phyloP scores from a whole-genome alignment of 2,888 invertebrate genomes.

The Notodonta ziczac region DNA sequence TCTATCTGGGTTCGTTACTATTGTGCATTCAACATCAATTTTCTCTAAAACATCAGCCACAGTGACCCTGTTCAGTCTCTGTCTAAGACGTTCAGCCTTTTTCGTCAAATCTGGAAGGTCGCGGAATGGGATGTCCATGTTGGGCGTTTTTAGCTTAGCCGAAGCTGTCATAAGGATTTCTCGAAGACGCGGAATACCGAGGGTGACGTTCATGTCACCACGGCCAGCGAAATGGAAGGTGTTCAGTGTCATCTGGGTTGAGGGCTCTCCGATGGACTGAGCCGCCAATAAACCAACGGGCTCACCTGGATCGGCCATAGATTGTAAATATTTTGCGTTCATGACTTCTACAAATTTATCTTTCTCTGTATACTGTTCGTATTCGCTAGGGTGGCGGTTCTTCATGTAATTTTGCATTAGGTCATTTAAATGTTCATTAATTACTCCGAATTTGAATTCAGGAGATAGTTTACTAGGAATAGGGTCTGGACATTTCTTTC shows the following conservation, averaged over 20 bases:
- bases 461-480: conserved; percentile 88
- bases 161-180: conserved; percentile 99
- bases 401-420: conserved; percentile 86
- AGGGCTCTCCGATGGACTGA: conserved; percentile 99
- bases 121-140: conserved; percentile 96
- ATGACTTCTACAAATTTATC: conserved; percentile 88
- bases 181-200: conserved; percentile 98
- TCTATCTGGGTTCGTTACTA: conserved; percentile 83
- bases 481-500: conserved; percentile 90
- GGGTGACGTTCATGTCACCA: conserved; percentile 99
- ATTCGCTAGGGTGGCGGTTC: conserved; percentile 61
- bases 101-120: conserved; percentile 70
- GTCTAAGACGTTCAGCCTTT: conserved; percentile 88
- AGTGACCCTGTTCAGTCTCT: conserved; percentile 90
- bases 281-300: conserved; percentile 98
- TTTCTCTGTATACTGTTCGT: conserved; percentile 62
- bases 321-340: conserved; percentile 90
- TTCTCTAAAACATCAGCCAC: conserved; percentile 91
- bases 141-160: conserved; percentile 96
- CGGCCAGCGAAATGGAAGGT: conserved; percentile 99
- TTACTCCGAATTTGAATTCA: conserved; percentile 91
- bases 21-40: conserved; percentile 85
- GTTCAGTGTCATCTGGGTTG: conserved; percentile 99
- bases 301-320: conserved; percentile 95
- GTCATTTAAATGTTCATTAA: conserved; percentile 92